Evolutionary conservation across 2,113 vertebrate genomes (phyloP), one percentile per base, ranked within the genome.

Genomic region (Heterotilapia buettikoferi): DNA sequence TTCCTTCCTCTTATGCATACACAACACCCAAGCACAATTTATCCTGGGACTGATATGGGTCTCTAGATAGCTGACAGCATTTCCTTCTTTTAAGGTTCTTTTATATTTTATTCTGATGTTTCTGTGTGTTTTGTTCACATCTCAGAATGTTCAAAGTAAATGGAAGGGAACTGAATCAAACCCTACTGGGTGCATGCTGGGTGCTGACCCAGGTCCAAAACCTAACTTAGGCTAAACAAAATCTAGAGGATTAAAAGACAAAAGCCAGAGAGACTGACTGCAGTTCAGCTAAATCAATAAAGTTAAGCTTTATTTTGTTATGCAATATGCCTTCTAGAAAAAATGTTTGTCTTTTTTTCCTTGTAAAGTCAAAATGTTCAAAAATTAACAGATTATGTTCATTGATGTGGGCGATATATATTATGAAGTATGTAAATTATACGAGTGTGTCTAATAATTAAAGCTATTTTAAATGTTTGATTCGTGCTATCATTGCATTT

Each of bases 381-480:
- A 84, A 11, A 80, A 86, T 87, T 53, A 87, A 85, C 9, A 84
- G 50, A 82, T 85, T 86, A 71, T 90, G 86, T 89, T 76, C 6
- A 82, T 87, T 87, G 84, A 84, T 92, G 89, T 92, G 84, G 59
- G 91, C 16, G 11, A 92, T 90, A 31, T 87, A 81, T 91, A 92
- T 92, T 45, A 91, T 89, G 87, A 84, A 87, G 29, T 92, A 76
- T 94, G 88, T 90, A 88, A 89, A 88, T 86, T 84, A 89, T 91
- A 89, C 14, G 36, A 94, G 89, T 92, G 88, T 93, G 84, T 86
- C 80, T 82, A 91, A 84, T 90, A 80, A 94, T 93, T 94, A 96
- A 94, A 95, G 68, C 88, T 94, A 95, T 94, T 94, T 94, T 90
- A 93, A 94, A 93, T 88, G 90, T 91, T 90, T 71, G 79, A 4